Base-by-base conservation (phyloP, 1,140 invertebrate genomes). In the Orussus abietinus region DNA sequence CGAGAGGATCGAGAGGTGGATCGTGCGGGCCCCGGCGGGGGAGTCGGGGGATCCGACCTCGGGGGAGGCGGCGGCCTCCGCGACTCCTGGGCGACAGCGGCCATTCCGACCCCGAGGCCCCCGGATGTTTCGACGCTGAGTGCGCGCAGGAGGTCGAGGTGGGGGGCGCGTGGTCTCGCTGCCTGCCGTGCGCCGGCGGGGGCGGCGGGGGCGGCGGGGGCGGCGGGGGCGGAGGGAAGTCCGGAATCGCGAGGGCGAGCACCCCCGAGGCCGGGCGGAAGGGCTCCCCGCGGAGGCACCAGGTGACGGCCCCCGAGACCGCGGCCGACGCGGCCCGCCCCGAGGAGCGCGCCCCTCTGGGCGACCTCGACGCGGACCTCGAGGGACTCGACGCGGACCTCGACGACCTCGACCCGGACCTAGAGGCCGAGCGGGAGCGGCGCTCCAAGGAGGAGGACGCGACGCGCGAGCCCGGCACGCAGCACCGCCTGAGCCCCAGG, bases 141-240 rank as follows among this genome's bases (percentile, higher is more conserved):
- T 62, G 59, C 56, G 53, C 62, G 51, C 55, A 72, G 66, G 67
- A 65, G 59, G 62, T 48, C 71, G 71, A 70, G 61, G 69, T 72
- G 71, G 69, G 71, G 71, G 67, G 69, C 64, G 65, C 67, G 63
- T 72, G 68, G 67, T 74, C 71, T 68, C 70, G 68, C 59, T 74
- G 71, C 68, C 69, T 74, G 67, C 71, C 71, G 69, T 72, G 69
- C 69, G 69, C 71, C 71, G 68, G 66, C 69, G 66, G 69, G 63
- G 63, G 68, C 67, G 69, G 59, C 55, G 62, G 68, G 57, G 62
- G 59, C 60, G 62, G 62, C 49, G 57, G 51, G 34, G 51, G 47
- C 47, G 53, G 69, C 64, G 63, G 68, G 66, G 69, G 59, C 55
- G 62, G 68, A 56, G 62, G 59, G 60, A 61, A 61, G 49, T 57